Evolutionary conservation across 2,888 invertebrate species (phyloP).

Genomic region (Pristionchus mayeri): DNA sequence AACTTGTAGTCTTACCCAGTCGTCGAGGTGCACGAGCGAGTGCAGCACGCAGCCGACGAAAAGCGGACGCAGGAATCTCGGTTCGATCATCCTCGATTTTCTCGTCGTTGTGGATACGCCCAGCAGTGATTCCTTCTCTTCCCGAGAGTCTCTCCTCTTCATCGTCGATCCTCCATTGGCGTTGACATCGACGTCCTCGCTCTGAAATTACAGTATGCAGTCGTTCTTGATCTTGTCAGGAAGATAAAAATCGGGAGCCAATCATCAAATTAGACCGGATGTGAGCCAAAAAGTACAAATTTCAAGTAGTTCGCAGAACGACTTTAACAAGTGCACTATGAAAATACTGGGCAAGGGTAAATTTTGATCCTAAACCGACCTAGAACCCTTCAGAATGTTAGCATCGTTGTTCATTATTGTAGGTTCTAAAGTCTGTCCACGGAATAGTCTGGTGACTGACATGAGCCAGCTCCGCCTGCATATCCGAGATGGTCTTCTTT

Average conservation of each 20-base stretch:
- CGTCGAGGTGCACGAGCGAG: constrained; percentile 72
- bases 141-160: constrained; percentile 28
- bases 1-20: constrained; percentile 63
- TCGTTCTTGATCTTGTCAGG: too few species aligned
- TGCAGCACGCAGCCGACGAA: constrained; percentile 67
- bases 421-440: neutral
- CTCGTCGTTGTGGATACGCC: neutral
- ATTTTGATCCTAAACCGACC: too few species aligned
- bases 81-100: constrained; percentile 51
- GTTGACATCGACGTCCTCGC: constrained; percentile 27
- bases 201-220: neutral
- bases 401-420: neutral
- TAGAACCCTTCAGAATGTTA: neutral
- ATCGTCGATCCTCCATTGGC: neutral
- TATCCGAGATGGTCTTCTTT: constrained; percentile 38
- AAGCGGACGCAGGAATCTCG: constrained; percentile 68
- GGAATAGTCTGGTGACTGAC: neutral
- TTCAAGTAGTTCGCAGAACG: too few species aligned
- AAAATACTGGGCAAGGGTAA: too few species aligned
- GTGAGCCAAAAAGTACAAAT: too few species aligned
- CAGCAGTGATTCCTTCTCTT: neutral
- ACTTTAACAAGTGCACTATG: too few species aligned
- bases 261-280: too few species aligned
- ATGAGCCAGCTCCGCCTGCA: constrained; percentile 28
- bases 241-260: too few species aligned